These are phyloP conservation scores for Buathra laborator DNA, from an alignment of 2,888 invertebrate species.

Conservation along the genomic window DNA sequence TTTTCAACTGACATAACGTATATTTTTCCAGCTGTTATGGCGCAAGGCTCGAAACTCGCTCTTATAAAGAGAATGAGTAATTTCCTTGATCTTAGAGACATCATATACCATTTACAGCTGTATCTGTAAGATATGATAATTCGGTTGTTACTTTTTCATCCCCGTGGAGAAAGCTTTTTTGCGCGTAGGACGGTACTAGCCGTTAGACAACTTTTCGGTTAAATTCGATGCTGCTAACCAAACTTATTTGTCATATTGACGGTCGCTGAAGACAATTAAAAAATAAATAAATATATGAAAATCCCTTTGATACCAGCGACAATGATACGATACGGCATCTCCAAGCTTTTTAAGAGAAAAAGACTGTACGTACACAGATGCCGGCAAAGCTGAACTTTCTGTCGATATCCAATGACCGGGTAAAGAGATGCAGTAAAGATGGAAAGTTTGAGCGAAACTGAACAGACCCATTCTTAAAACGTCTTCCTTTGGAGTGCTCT, in stretches of 20 bases:
- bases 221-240: no score
- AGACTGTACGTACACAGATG: conserved; percentile 21
- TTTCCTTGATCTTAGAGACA: conserved; percentile 32
- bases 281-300: no score
- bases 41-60: conserved; percentile 30
- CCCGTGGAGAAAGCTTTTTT: no score
- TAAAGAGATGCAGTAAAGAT: conserved; percentile 36
- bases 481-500: not conserved
- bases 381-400: conserved; percentile 1
- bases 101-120: not conserved
- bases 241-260: no score
- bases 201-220: no score
- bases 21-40: not conserved
- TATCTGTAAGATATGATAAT: not conserved
- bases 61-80: conserved; percentile 28
- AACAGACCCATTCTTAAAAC: not conserved
- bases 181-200: no score
- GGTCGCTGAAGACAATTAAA: no score
- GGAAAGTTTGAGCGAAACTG: not conserved
- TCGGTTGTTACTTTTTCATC: not conserved
- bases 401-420: conserved; percentile 45
- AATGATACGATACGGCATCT: no score
- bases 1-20: conserved; percentile 51
- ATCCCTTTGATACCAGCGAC: no score
- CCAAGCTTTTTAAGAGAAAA: no score